phyloP scores from a whole-genome alignment of 2,113 vertebrate genomes.

The Saccopteryx leptura region DNA sequence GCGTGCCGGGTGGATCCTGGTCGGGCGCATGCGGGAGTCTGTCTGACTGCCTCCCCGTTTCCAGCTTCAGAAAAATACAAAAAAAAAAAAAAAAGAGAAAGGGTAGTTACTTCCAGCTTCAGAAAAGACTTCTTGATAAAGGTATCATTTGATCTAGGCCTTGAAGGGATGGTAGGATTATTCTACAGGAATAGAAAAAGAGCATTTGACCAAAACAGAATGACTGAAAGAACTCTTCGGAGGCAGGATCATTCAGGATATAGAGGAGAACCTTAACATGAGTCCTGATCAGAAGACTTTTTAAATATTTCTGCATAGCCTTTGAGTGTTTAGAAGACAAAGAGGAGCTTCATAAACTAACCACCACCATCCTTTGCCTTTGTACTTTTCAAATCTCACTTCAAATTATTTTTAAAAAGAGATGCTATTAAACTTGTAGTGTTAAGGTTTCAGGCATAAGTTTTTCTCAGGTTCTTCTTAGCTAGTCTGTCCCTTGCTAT shows the following conservation, averaged over 20 bases:
- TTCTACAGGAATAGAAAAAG: not conserved
- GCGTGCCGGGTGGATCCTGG: no score
- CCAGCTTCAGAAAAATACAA: no score
- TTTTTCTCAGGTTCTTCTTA: not conserved
- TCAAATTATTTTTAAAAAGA: constrained; percentile 23
- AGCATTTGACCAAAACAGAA: not conserved
- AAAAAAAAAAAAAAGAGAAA: not conserved
- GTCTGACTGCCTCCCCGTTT: no score
- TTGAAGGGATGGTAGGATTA: not conserved
- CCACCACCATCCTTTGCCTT: not conserved
- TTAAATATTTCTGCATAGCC: not conserved
- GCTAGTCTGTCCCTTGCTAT: not conserved
- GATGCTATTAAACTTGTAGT: not conserved
- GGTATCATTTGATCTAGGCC: not conserved
- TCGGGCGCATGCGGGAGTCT: no score
- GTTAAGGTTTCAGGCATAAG: not conserved
- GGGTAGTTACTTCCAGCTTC: not conserved
- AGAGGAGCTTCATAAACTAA: not conserved
- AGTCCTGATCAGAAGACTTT: not conserved
- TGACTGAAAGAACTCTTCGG: not conserved
- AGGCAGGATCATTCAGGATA: not conserved
- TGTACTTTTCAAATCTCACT: not conserved
- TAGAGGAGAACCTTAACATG: not conserved
- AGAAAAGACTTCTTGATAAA: constrained; percentile 15
- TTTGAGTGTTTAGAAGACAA: constrained; percentile 8